Conservation (phyloP, 2,113 vertebrate species). For the Atlantisia rogersi region DNA sequence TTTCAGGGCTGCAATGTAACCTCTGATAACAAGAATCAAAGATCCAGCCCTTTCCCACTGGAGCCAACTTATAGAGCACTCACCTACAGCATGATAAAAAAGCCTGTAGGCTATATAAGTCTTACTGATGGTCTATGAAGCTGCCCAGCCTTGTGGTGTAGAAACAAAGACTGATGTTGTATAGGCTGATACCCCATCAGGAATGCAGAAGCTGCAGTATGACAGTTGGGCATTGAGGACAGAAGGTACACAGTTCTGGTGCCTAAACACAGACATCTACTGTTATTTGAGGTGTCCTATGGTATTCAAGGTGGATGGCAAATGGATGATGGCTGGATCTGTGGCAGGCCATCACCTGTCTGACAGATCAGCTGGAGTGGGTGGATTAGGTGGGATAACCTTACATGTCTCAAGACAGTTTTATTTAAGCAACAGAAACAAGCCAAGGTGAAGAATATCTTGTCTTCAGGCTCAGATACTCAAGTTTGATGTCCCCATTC, state of each 20-base stretch:
- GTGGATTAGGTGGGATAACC: not conserved
- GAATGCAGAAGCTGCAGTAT: not conserved
- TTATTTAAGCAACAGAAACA: not conserved
- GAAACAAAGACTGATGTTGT: not conserved
- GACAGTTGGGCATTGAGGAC: not conserved
- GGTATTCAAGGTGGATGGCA: not conserved
- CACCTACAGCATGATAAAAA: not conserved
- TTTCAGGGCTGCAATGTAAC: not conserved
- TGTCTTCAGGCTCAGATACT: not conserved
- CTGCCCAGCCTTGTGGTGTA: not conserved
- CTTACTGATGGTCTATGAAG: not conserved
- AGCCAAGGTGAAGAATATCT: not conserved
- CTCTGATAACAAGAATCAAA: conserved; percentile 44
- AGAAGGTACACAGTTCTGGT: not conserved
- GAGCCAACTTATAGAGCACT: not conserved
- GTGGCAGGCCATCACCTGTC: not conserved
- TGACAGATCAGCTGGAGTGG: not conserved
- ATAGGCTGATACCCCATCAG: too few species aligned
- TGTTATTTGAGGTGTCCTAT: not conserved
- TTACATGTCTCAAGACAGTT: not conserved
- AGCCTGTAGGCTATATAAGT: not conserved
- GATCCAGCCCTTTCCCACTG: not conserved
- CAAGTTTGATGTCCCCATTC: not conserved
- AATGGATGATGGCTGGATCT: not conserved
- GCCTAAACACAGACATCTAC: not conserved